These are phyloP conservation scores for Keiferia lycopersicella DNA, from an alignment of 2,888 invertebrate species.

Conservation along the genomic window DNA sequence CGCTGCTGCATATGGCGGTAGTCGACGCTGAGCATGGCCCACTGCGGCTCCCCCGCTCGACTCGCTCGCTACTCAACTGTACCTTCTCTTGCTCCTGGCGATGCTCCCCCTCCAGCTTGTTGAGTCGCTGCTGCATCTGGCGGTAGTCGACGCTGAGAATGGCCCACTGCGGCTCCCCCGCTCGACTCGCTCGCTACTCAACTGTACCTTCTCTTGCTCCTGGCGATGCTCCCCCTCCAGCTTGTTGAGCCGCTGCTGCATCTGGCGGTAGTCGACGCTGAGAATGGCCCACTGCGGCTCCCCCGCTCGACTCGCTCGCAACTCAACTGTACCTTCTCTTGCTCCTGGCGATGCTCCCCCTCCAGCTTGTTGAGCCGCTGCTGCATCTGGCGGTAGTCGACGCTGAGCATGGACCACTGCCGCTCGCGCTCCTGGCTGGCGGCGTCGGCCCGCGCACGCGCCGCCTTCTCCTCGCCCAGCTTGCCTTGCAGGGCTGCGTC, in stretches of 20 bases:
- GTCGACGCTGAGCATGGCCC: slow-evolving; percentile 97
- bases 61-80: slow-evolving; percentile 53
- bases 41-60: slow-evolving; percentile 93
- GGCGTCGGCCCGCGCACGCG: slow-evolving; percentile 92
- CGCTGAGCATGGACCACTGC: slow-evolving; percentile 96
- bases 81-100: slow-evolving; percentile 93
- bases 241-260: slow-evolving; percentile 93
- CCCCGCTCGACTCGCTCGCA: slow-evolving; percentile 93
- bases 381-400: slow-evolving; percentile 97
- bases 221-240: slow-evolving; percentile 95
- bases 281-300: slow-evolving; percentile 96
- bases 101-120: slow-evolving; percentile 95
- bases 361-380: slow-evolving; percentile 94
- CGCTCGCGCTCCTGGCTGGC: slow-evolving; percentile 95
- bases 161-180: slow-evolving; percentile 96
- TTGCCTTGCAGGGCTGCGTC: slow-evolving; percentile 91
- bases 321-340: slow-evolving; percentile 93
- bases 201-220: slow-evolving; percentile 88
- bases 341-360: slow-evolving; percentile 94
- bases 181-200: slow-evolving; percentile 77
- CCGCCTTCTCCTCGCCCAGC: slow-evolving; percentile 93
- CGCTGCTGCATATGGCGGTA: slow-evolving; percentile 95
- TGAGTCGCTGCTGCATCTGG: slow-evolving; percentile 94
- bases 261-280: slow-evolving; percentile 96
- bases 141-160: slow-evolving; percentile 97